phyloP scores from a whole-genome alignment of 2,888 invertebrate species.

The Plagodis pulveraria region DNA sequence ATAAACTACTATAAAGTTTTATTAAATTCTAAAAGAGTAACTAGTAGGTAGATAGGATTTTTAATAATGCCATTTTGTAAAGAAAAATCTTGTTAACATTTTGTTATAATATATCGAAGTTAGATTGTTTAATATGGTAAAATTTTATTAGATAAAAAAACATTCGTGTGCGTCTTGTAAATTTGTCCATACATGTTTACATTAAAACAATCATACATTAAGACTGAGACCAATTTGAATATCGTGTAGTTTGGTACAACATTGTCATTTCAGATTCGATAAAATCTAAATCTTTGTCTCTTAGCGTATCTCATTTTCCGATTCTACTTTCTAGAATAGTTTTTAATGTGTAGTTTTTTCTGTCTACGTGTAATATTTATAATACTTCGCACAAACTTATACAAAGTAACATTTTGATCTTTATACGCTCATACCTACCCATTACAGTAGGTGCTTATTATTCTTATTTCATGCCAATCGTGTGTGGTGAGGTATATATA shows the following conservation, averaged over 20 bases:
- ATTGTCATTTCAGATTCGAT: conserved; percentile 4
- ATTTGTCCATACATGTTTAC: conserved; percentile 11
- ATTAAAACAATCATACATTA: conserved; percentile 51
- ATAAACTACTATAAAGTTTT: conserved; percentile 6
- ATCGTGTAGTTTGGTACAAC: conserved; percentile 10
- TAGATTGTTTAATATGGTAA: conserved; percentile 20
- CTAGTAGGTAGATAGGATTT: conserved; percentile 62
- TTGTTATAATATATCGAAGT: conserved; percentile 22
- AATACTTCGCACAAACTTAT: conserved; percentile 11
- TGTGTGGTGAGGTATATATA: too few relatives aligned
- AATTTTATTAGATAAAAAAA: conserved; percentile 8
- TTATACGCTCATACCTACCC: not conserved
- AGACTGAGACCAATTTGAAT: conserved; percentile 69
- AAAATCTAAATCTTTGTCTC: not conserved
- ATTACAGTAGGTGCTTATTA: too few relatives aligned
- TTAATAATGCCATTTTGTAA: conserved; percentile 59
- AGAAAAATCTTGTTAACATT: conserved; percentile 48
- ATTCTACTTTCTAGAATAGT: conserved; percentile 20
- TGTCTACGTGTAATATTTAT: conserved; percentile 23
- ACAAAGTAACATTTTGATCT: not conserved
- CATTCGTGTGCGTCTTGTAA: conserved; percentile 27
- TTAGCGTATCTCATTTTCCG: conserved; percentile 8
- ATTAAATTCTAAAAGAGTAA: conserved; percentile 8
- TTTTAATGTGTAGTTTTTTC: conserved; percentile 18
- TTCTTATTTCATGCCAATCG: too few relatives aligned